Evolutionary conservation across 1,140 invertebrate genomes (phyloP).

Genomic region (Metopolophium dirhodum): DNA sequence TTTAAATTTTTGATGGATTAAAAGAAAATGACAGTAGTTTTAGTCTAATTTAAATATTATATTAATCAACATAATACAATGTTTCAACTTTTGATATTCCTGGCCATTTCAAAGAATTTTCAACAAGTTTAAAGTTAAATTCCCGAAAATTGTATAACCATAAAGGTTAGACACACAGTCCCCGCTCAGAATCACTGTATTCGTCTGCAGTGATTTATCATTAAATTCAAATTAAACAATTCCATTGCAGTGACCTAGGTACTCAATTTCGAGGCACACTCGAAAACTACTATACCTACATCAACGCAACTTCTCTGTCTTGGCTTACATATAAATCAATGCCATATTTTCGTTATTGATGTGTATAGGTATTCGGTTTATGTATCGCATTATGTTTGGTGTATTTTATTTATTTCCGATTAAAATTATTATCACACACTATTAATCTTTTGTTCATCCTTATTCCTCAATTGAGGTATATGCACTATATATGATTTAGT

Average conservation of each 20-base stretch:
- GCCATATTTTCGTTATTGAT: neutral
- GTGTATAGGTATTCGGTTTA: neutral
- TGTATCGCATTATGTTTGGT: neutral
- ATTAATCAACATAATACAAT: no score
- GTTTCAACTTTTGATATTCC: neutral
- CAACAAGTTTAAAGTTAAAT: no score
- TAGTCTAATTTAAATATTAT: no score
- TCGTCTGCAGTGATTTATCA: neutral
- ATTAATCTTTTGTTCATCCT: neutral
- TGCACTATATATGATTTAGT: neutral
- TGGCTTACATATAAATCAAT: neutral
- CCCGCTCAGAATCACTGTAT: neutral
- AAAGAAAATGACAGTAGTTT: no score
- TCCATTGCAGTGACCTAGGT: neutral
- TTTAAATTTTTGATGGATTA: no score
- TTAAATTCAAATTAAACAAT: neutral
- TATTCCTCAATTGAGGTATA: neutral
- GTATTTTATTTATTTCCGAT: neutral
- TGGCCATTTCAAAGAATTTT: neutral
- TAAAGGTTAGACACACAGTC: neutral
- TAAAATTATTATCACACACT: neutral
- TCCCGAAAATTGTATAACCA: no score
- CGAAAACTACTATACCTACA: neutral
- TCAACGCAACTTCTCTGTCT: neutral
- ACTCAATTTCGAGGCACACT: neutral